Percentiles rank a stretch among this genome's conserved stretches.
phyloP scores from a whole-genome alignment of 2,113 vertebrate genomes.

The Odobenus rosmarus region DNA sequence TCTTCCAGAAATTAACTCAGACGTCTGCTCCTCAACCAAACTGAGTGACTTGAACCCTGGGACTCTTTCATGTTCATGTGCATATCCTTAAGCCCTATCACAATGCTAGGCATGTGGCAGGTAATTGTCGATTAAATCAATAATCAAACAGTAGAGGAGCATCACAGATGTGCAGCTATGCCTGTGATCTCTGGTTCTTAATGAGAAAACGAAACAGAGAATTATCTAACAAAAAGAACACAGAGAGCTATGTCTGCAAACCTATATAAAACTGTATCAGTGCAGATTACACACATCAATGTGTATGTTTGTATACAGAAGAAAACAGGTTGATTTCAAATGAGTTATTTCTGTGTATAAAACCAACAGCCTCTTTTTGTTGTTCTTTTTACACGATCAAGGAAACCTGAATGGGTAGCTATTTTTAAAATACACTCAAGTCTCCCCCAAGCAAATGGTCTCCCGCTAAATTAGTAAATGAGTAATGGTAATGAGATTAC shows the following conservation, averaged over 20 bases:
- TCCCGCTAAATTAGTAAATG: conserved; percentile 63
- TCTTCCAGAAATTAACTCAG: conserved; percentile 20
- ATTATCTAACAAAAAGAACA: conserved; percentile 9
- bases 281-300: not conserved
- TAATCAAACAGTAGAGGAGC: not conserved
- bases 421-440: conserved; percentile 52
- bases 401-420: conserved; percentile 54
- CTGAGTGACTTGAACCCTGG: not conserved
- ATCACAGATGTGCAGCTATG: not conserved
- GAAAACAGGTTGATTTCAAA: conserved; percentile 16
- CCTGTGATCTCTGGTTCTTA: not conserved
- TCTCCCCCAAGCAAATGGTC: conserved; percentile 56
- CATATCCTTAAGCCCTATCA: not conserved
- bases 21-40: not conserved
- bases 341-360: conserved; percentile 47
- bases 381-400: conserved; percentile 39
- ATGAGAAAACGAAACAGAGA: not conserved
- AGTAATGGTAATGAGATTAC: conserved; percentile 49
- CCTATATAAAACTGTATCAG: not conserved
- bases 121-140: not conserved
- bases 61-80: not conserved
- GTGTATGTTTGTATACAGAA: not conserved
- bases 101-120: not conserved
- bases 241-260: not conserved
- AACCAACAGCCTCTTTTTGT: conserved; percentile 25